Evolutionary conservation across 1,140 invertebrate species (phyloP).

Genomic region (Oryzaephilus surinamensis): DNA sequence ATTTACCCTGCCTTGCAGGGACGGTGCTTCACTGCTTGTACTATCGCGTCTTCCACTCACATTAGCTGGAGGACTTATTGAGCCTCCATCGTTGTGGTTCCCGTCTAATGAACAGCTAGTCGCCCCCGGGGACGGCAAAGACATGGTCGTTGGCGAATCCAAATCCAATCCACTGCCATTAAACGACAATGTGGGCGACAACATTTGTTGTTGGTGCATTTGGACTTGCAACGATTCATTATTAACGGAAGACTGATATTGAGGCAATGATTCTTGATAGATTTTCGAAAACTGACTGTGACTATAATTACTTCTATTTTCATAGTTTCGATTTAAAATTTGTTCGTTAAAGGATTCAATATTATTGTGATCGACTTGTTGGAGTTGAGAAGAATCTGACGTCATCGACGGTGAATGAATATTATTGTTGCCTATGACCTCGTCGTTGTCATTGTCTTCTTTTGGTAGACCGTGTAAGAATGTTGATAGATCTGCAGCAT

Average conservation of each 20-base stretch:
- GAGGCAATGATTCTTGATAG: conserved; percentile 36
- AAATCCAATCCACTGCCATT: conserved; percentile 55
- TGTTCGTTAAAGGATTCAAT: conserved; percentile 34
- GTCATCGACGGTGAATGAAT: conserved; percentile 48
- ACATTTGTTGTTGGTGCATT: conserved; percentile 45
- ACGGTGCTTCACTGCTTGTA: conserved; percentile 29
- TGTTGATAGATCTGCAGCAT: conserved; percentile 58
- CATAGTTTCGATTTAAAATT: conserved; percentile 32
- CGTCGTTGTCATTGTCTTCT: conserved; percentile 45
- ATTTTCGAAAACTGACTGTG: conserved; percentile 35
- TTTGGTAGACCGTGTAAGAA: conserved; percentile 55
- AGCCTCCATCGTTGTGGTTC: conserved; percentile 43
- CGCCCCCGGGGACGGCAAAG: conserved; percentile 60
- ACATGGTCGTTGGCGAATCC: conserved; percentile 65
- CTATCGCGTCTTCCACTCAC: conserved; percentile 45
- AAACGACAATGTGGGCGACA: conserved; percentile 61
- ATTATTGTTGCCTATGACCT: conserved; percentile 24
- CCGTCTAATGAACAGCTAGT: conserved; percentile 58
- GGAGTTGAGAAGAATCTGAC: conserved; percentile 43
- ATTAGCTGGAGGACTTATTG: conserved; percentile 48
- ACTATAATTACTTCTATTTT: conserved; percentile 26
- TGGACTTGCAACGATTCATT: conserved; percentile 48
- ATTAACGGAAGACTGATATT: conserved; percentile 29
- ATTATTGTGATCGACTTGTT: conserved; percentile 43
- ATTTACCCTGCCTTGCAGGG: conserved; percentile 57